Conservation (phyloP, 2,797 vertebrate species). For the Cyclopterus lumpus region DNA sequence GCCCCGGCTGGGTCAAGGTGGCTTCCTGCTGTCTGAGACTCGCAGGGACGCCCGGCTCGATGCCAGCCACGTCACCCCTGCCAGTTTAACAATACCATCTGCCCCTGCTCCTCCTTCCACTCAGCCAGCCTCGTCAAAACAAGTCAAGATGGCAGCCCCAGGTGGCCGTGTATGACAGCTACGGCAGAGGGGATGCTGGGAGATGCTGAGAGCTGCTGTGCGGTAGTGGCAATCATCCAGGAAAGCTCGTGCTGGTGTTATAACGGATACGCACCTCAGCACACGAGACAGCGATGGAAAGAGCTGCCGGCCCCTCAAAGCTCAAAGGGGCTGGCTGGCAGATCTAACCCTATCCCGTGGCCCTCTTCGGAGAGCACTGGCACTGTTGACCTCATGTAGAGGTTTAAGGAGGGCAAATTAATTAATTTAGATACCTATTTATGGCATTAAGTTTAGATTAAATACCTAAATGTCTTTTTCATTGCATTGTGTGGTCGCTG, state of each 20-base stretch:
- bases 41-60: conserved; percentile 61
- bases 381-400: no score
- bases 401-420: background rate
- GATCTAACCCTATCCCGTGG: no score
- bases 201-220: conserved; percentile 66
- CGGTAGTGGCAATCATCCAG: conserved; percentile 70
- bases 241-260: conserved; percentile 48
- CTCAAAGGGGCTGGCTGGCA: conserved; percentile 29
- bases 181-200: conserved; percentile 61
- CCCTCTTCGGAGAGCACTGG: no score
- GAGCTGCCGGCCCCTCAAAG: conserved; percentile 35
- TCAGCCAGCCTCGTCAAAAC: conserved; percentile 78
- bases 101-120: conserved; percentile 70
- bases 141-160: conserved; percentile 84
- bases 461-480: background rate
- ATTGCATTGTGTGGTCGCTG: background rate
- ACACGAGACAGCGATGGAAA: conserved; percentile 44
- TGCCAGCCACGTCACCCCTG: conserved; percentile 69
- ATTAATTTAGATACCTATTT: background rate
- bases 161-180: conserved; percentile 77
- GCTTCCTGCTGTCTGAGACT: conserved; percentile 65
- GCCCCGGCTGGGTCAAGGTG: conserved; percentile 70
- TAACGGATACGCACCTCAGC: conserved; percentile 46
- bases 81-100: conserved; percentile 81
- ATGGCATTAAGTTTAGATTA: background rate